Evolutionary conservation across 2,888 invertebrate species (phyloP), one percentile per base, ranked within the genome.

Genomic region (Tubulanus polymorphus): DNA sequence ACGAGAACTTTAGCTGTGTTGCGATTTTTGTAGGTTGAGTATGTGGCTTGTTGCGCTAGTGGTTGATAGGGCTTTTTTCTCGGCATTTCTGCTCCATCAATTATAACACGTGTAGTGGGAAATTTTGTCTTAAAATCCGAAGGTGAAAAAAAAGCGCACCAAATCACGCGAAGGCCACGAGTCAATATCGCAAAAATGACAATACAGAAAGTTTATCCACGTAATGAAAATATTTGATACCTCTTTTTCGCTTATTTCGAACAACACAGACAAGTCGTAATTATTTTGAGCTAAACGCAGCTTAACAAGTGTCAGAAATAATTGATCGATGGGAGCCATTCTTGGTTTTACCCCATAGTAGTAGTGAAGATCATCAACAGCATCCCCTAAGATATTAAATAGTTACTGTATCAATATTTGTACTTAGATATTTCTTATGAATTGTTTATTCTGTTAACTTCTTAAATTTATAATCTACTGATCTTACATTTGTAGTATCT

Each of bases 1-100:
- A 57, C 56, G 23, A 59, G 32, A 26, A 47, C 26, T 28, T 57
- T 59, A 2, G 54, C 51, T 10, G 56, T 57, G 30, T 57, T 56
- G 3, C 37, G 37, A 25, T 54, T 53, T 37, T 48, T 59, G 56
- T 48, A 15, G 6, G 41, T 8, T 20, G 41, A 41, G 23, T 20
- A 41, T 15, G 41, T 41, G 18, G 41, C 41, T 15, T 41, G 41
- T 41, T 41, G 41, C 2, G 50, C 20, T 6, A 35, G 27, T 26
- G 58, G 54, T 15, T 37, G n/a, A 8, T 32, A 30, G 10, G 57
- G 52, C 30, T 48, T 53, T 27, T 58, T 20, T 12, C 54, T 49
- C n/a, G 55, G 37, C 20, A 30, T 23, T 29, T 58, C 57, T 10
- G 52, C 35, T 10, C 54, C 48, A 54, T 54, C 48, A 27, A 54